Percentiles rank a stretch among this genome's conserved stretches.
Conservation (phyloP, 2,888 invertebrate species). For the Aphidius colemani region DNA sequence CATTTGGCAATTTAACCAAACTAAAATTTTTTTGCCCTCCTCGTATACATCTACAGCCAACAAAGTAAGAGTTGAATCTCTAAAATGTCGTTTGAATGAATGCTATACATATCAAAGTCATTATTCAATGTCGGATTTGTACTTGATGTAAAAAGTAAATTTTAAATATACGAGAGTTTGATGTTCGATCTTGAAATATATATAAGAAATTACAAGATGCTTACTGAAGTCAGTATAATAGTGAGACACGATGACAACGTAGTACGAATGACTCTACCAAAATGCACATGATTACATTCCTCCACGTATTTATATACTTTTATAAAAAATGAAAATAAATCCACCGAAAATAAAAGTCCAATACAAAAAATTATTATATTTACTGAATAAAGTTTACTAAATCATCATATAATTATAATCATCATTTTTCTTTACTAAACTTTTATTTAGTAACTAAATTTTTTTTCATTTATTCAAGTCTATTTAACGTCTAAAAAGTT, state of each 20-base stretch:
- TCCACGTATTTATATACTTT: conserved; percentile 20
- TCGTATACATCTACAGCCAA: not conserved
- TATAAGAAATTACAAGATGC: conserved; percentile 54
- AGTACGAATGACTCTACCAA: conserved; percentile 38
- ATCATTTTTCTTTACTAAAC: too few relatives aligned
- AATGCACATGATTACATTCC: conserved; percentile 28
- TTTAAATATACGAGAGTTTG: conserved; percentile 33
- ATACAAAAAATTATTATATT: too few relatives aligned
- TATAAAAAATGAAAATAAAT: too few relatives aligned
- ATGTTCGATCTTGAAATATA: conserved; percentile 37
- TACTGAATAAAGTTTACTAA: too few relatives aligned
- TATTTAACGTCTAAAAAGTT: too few relatives aligned
- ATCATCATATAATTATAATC: too few relatives aligned
- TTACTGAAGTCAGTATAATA: conserved; percentile 47
- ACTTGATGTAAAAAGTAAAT: conserved; percentile 39
- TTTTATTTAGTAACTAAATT: too few relatives aligned
- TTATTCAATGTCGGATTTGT: conserved; percentile 48
- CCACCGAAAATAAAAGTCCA: too few relatives aligned
- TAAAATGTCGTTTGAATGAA: conserved; percentile 12
- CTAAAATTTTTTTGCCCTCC: too few relatives aligned
- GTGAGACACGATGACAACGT: conserved; percentile 36
- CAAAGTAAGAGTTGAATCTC: conserved; percentile 1
- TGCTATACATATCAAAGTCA: conserved; percentile 34
- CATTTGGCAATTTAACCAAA: too few relatives aligned
- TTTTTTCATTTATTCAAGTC: too few relatives aligned